Percentiles rank a stretch among this genome's conserved stretches.
Conservation (phyloP, 2,888 invertebrate genomes). For the Pterostichus madidus region DNA sequence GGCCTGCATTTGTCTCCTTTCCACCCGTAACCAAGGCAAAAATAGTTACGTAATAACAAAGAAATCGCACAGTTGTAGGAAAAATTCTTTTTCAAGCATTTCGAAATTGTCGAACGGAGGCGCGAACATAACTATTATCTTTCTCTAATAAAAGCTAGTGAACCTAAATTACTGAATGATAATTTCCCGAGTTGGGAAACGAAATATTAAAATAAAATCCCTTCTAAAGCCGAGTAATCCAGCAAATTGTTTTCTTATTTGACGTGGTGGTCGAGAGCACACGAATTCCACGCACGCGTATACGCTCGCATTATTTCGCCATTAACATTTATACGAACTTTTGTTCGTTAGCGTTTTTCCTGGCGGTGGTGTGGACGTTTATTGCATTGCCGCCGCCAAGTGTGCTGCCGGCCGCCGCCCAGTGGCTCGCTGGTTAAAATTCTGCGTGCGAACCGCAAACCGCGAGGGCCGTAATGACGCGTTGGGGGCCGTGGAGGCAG, state of each 20-base stretch:
- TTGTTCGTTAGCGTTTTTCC: slow-evolving; percentile 66
- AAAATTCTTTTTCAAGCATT: no score
- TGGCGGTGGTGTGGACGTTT: slow-evolving; percentile 57
- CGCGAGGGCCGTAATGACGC: slow-evolving; percentile 33
- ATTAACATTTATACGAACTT: slow-evolving; percentile 67
- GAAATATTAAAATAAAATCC: slow-evolving; percentile 45
- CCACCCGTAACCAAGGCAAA: no score
- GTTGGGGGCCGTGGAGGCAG: no score
- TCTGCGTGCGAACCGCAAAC: slow-evolving; percentile 48
- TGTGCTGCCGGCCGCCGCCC: not conserved
- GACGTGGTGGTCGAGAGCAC: slow-evolving; percentile 18
- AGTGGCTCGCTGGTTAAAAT: slow-evolving; percentile 57
- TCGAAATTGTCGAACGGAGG: no score
- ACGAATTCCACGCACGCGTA: slow-evolving; percentile 48
- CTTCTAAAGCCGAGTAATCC: slow-evolving; percentile 43
- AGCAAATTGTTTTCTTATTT: slow-evolving; percentile 65
- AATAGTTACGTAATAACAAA: no score
- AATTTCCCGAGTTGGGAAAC: not conserved
- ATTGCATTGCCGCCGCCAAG: slow-evolving; percentile 26
- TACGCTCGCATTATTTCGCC: slow-evolving; percentile 63
- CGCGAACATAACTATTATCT: no score
- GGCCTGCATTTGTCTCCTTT: no score
- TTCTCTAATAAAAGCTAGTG: no score
- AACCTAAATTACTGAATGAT: not conserved
- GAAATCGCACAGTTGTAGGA: no score